Evolutionary conservation across 2,113 vertebrate genomes (phyloP).

Genomic region (Ceratotherium simum): DNA sequence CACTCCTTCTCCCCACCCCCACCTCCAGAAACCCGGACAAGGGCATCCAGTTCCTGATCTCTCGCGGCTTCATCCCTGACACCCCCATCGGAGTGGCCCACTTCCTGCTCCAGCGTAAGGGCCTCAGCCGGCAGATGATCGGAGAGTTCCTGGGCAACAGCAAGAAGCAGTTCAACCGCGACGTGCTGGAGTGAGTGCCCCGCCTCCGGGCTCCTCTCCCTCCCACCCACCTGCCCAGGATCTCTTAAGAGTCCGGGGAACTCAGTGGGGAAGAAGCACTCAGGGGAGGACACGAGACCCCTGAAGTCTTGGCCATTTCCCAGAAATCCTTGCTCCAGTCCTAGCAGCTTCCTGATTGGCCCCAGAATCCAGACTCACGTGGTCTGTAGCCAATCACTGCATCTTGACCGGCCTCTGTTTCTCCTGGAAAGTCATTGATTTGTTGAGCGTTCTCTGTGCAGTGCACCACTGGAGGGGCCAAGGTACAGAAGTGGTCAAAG

Average conservation of each 20-base stretch:
- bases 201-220: neutral
- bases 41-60: constrained; percentile 98
- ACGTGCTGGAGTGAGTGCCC: constrained; percentile 96
- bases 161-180: constrained; percentile 99
- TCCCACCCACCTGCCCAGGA: too few species aligned
- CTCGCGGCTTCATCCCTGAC: constrained; percentile 97
- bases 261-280: neutral
- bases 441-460: fast-evolving
- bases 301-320: neutral
- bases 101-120: constrained; percentile 97
- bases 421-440: neutral
- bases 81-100: constrained; percentile 98
- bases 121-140: constrained; percentile 99
- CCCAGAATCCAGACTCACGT: too few species aligned
- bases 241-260: neutral
- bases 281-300: neutral
- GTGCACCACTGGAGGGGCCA: too few species aligned
- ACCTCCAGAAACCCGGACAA: constrained; percentile 95
- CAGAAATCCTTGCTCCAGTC: neutral
- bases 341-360: neutral
- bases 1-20: constrained; percentile 40
- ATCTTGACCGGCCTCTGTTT: neutral
- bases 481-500: neutral
- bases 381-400: neutral
- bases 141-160: constrained; percentile 99